Evolutionary conservation across 1,140 invertebrate genomes (phyloP), one percentile per base, ranked within the genome.

Genomic region (Stenopsyche tienmushanensis): DNA sequence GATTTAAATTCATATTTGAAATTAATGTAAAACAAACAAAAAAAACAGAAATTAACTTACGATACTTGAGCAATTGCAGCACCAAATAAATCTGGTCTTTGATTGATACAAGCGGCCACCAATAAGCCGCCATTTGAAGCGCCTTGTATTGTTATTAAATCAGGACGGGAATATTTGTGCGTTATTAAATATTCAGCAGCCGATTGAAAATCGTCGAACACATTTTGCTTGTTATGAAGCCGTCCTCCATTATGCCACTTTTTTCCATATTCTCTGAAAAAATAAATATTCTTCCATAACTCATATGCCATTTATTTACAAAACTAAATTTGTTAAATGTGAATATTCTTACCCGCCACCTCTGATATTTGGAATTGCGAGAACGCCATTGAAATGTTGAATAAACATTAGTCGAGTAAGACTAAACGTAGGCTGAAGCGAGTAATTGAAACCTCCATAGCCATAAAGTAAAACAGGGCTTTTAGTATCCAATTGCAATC

Each of bases 371-470:
- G 97, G 89, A 70, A 97, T 83, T 10, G 93, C 97, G 63, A 94
- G 83, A 49, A 98, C 82, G 2, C 95, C 95, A 76, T 90, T 84
- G 62, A 98, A 90, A 76, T 96, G 87, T 72, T 97, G 88, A 72
- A 99, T 88, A 76, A 97, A 97, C 63, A 96, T 85, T 24, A 97
- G 78, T 64, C 92, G 82, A 2, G 88, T 87, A 5, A 94, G 85
- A 71, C 89, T 91, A 79, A 94, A 94, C 15, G 84, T 85, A 5
- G 97, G 96, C 73, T 90, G 88, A 64, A 98, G 82, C 72, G 90
- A 92, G 60, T 97, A 88, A 81, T 97, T 97, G 76, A 99, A 99
- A 0, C 97, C 97, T 42, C 97, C 97, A 80, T 99, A 99, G 17
- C 96, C 97, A 79, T 99, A 98, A 15, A 99, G 78, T 10, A 98